phyloP scores from a whole-genome alignment of 2,888 invertebrate species.

The Diarsia mendica region DNA sequence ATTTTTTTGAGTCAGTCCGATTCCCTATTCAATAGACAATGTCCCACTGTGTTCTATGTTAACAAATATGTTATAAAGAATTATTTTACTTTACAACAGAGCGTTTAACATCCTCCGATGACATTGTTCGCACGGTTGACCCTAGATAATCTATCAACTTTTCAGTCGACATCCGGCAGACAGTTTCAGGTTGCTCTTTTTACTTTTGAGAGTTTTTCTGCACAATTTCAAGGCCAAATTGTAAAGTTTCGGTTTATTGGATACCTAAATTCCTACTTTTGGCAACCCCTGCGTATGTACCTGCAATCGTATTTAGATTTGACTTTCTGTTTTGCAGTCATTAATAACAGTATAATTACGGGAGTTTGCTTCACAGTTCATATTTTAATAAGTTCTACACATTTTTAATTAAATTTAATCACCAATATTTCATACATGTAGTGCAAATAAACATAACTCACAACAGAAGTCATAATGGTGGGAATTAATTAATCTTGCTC shows the following conservation, averaged over 20 bases:
- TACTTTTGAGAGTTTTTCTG: neutral
- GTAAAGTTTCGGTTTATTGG: neutral
- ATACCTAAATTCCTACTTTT: neutral
- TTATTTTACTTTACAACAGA: neutral
- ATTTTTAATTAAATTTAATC: neutral
- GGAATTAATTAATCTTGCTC: conserved; percentile 34
- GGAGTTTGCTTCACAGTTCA: neutral
- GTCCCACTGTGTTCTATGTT: neutral
- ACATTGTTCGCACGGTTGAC: neutral
- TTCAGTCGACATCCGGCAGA: neutral
- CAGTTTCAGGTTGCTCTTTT: neutral
- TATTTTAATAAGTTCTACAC: neutral
- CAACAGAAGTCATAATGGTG: conserved; percentile 24
- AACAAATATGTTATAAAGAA: neutral
- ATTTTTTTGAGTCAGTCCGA: too few species aligned
- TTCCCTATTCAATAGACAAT: neutral
- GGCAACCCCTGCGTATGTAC: neutral
- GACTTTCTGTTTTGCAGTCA: neutral
- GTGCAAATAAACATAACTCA: conserved; percentile 15
- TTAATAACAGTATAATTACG: neutral
- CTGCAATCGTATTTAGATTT: neutral
- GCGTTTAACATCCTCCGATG: neutral
- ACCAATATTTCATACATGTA: conserved; percentile 2
- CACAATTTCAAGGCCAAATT: neutral
- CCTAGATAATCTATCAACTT: conserved; percentile 14